phyloP scores from a whole-genome alignment of 2,797 vertebrate species.

The Premnoplex brunnescens region DNA sequence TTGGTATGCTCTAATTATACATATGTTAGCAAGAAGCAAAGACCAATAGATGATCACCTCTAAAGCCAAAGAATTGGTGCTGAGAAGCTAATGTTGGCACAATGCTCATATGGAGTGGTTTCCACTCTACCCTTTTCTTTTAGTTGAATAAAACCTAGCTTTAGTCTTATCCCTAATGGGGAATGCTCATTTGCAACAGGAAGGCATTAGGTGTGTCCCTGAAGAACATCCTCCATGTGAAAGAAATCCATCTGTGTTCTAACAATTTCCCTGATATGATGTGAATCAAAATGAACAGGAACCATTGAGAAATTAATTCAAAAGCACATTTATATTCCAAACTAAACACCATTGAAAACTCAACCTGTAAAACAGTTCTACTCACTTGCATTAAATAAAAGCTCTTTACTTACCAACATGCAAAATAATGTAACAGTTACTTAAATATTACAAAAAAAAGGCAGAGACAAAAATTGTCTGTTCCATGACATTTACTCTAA shows the following conservation, averaged over 20 bases:
- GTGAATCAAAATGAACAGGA: background rate
- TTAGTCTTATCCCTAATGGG: background rate
- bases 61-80: background rate
- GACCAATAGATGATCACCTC: background rate
- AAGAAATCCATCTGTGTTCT: background rate
- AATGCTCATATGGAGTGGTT: accelerated
- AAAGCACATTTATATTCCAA: background rate
- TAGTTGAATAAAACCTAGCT: background rate
- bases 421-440: background rate
- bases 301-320: background rate
- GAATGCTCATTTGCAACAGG: background rate
- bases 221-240: background rate
- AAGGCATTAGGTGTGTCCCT: background rate
- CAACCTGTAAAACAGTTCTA: background rate
- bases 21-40: background rate
- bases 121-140: accelerated
- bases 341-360: background rate
- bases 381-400: background rate
- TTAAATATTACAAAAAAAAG: background rate
- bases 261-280: background rate
- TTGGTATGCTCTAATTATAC: background rate
- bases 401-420: background rate
- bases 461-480: background rate
- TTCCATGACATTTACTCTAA: background rate
- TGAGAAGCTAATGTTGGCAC: background rate